Evolutionary conservation across 1,140 invertebrate species (phyloP).

Genomic region (Charaxes varanes): DNA sequence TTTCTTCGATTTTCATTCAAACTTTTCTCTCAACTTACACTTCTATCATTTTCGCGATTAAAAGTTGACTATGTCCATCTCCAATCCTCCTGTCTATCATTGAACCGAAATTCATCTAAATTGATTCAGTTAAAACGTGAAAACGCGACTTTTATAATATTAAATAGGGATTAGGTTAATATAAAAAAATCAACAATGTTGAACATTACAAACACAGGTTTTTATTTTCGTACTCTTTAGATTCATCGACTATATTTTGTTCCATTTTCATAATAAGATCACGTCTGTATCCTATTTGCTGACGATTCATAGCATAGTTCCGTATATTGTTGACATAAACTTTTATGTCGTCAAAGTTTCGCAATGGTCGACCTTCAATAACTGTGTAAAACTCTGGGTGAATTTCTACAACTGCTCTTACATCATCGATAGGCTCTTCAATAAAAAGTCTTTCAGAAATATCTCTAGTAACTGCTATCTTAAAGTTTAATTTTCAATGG

Average conservation of each 20-base stretch:
- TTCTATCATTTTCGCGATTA: too few relatives aligned
- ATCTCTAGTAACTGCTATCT: constrained; percentile 53
- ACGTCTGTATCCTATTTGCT: constrained; percentile 76
- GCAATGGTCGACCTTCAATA: constrained; percentile 73
- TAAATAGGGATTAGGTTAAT: too few relatives aligned
- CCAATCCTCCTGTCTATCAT: too few relatives aligned
- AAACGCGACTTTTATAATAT: too few relatives aligned
- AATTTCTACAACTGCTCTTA: constrained; percentile 75
- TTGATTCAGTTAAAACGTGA: too few relatives aligned
- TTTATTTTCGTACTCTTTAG: constrained; percentile 65
- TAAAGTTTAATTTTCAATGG: constrained; percentile 55
- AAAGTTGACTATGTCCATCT: too few relatives aligned
- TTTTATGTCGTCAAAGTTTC: constrained; percentile 74
- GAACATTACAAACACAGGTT: too few relatives aligned
- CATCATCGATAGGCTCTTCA: constrained; percentile 51
- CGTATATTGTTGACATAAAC: constrained; percentile 76
- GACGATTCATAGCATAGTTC: constrained; percentile 72
- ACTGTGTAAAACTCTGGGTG: constrained; percentile 79
- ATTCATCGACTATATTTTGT: constrained; percentile 75
- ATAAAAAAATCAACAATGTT: too few relatives aligned
- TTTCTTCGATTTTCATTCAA: too few relatives aligned
- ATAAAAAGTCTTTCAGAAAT: constrained; percentile 60
- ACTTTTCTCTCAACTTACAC: too few relatives aligned
- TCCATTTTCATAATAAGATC: constrained; percentile 78
- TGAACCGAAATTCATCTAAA: too few relatives aligned